Evolutionary conservation across 2,888 invertebrate genomes (phyloP).

Genomic region (Callinectes sapidus): DNA sequence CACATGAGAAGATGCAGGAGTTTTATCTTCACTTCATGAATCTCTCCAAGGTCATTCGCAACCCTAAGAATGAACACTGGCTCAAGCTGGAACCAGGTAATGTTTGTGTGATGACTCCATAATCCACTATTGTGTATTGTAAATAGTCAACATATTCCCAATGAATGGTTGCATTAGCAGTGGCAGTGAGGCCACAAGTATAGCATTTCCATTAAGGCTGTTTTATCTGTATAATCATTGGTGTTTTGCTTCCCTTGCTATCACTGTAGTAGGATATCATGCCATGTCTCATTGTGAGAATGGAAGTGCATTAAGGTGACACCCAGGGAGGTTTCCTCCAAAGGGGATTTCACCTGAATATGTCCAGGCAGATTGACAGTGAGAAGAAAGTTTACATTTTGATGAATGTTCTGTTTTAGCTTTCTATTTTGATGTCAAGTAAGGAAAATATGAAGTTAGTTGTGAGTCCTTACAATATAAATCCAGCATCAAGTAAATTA

Average conservation of each 20-base stretch:
- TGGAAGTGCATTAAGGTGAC: no score
- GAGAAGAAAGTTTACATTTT: not conserved
- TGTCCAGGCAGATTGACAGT: not conserved
- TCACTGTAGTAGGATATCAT: not conserved
- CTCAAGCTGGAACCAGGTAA: slow-evolving; percentile 78
- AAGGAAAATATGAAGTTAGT: not conserved
- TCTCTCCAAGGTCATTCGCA: slow-evolving; percentile 79
- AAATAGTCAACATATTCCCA: not conserved
- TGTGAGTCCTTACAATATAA: not conserved
- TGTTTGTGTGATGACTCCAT: not conserved
- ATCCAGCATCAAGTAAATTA: not conserved
- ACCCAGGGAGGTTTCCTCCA: no score
- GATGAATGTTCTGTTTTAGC: not conserved
- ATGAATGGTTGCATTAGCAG: not conserved
- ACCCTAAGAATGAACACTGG: slow-evolving; percentile 79
- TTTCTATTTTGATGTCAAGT: not conserved
- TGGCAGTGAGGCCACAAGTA: not conserved
- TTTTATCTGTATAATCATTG: not conserved
- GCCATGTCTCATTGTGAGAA: no score
- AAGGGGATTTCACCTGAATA: no score
- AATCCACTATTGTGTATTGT: not conserved
- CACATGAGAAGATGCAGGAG: slow-evolving; percentile 78
- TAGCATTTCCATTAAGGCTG: not conserved
- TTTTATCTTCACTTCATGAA: slow-evolving; percentile 78
- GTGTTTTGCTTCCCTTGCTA: not conserved